phyloP scores from a whole-genome alignment of 2,888 invertebrate genomes.

The Diarsia brunnea region DNA sequence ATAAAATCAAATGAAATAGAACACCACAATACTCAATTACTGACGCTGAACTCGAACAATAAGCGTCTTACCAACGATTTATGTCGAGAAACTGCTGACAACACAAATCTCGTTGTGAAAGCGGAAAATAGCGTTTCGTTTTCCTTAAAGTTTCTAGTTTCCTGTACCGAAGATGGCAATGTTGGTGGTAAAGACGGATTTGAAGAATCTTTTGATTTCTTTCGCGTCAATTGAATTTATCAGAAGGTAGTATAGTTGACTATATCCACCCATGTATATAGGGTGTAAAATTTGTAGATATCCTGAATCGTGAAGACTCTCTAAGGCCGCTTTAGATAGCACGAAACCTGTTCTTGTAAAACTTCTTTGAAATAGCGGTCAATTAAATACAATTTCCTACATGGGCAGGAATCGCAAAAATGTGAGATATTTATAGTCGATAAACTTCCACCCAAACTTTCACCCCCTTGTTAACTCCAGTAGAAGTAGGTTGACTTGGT shows the following conservation, averaged over 20 bases:
- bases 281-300: neutral
- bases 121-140: slow-evolving; percentile 40
- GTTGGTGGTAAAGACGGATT: neutral
- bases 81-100: slow-evolving; percentile 19
- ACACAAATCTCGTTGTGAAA: slow-evolving; percentile 40
- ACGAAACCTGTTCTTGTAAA: neutral
- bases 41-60: slow-evolving; percentile 26
- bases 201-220: slow-evolving; percentile 1
- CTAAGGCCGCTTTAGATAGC: neutral
- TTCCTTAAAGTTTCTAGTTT: slow-evolving; percentile 36
- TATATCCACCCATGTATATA: neutral
- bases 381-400: neutral
- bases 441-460: neutral
- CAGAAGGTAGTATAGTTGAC: neutral
- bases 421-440: neutral
- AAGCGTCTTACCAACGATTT: slow-evolving; percentile 16
- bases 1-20: neutral
- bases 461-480: neutral
- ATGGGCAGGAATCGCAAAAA: neutral
- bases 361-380: neutral
- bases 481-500: neutral
- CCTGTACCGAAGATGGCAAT: slow-evolving; percentile 12
- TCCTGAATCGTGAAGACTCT: neutral
- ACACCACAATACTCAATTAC: neutral
- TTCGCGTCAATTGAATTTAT: neutral